phyloP scores from a whole-genome alignment of 2,113 vertebrate genomes.

The Carassius auratus region DNA sequence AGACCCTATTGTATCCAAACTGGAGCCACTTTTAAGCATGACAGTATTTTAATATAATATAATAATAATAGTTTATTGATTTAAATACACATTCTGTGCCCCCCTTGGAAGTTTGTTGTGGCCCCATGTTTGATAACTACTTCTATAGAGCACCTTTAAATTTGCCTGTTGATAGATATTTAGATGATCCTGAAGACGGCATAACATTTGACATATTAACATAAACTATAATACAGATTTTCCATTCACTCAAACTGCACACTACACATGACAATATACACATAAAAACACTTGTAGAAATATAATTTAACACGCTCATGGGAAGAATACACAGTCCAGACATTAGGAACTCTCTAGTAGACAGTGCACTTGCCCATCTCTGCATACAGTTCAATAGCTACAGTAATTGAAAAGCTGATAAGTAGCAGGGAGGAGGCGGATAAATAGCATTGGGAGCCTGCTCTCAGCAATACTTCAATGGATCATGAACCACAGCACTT shows the following conservation, averaged over 20 bases:
- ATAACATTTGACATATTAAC: background rate
- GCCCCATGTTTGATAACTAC: too few species aligned
- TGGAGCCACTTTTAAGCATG: too few species aligned
- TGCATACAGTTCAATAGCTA: conserved; percentile 13
- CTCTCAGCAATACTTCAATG: conserved; percentile 23
- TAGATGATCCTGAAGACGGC: too few species aligned
- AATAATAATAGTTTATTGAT: too few species aligned
- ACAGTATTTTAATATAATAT: too few species aligned
- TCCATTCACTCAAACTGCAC: background rate
- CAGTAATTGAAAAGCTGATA: conserved; percentile 45
- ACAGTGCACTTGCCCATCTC: background rate
- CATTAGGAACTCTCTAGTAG: background rate
- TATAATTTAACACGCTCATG: background rate
- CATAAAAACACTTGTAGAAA: background rate
- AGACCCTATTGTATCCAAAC: too few species aligned
- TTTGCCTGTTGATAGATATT: too few species aligned
- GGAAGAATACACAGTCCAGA: background rate
- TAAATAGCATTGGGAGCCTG: conserved; percentile 22
- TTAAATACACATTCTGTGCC: too few species aligned
- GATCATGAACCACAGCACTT: conserved; percentile 3
- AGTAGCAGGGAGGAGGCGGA: conserved; percentile 20
- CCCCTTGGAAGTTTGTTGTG: too few species aligned
- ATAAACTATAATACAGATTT: background rate
- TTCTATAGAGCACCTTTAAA: too few species aligned
- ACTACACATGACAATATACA: background rate